A percentile compares a stretch with the other conserved stretches of the same genome.
Conservation (phyloP, 2,113 vertebrate genomes). For the Lepisosteus oculatus region DNA sequence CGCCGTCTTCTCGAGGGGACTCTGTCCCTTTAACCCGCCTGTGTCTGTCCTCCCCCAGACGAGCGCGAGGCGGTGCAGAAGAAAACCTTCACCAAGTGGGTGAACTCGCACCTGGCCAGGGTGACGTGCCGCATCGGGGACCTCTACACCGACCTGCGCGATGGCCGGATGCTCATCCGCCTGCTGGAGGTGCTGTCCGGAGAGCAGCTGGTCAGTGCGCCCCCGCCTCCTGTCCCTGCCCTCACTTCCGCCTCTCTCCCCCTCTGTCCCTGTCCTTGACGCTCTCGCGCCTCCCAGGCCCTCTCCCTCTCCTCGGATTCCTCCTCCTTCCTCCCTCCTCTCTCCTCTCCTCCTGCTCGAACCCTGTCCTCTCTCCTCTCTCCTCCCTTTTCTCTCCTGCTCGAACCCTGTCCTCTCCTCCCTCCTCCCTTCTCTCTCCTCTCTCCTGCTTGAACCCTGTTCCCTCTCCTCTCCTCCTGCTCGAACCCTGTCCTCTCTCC, state of each 20-base stretch:
- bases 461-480: conserved; percentile 7
- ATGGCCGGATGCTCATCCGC: conserved; percentile 86
- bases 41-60: conserved; percentile 59
- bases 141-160: conserved; percentile 86
- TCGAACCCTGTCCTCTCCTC: too few relatives aligned
- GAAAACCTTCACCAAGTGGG: conserved; percentile 95
- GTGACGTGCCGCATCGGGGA: conserved; percentile 86
- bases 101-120: conserved; percentile 87
- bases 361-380: not conserved
- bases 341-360: not conserved
- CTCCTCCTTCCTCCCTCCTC: not conserved
- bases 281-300: not conserved
- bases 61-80: conserved; percentile 92
- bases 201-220: conserved; percentile 81
- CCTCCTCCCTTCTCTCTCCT: not conserved
- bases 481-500: not conserved
- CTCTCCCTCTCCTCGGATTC: not conserved
- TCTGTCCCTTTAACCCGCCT: too few relatives aligned
- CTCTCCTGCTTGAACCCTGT: conserved; percentile 6
- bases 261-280: not conserved
- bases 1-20: too few relatives aligned
- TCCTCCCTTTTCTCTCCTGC: too few relatives aligned
- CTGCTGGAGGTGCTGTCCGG: conserved; percentile 88
- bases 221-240: not conserved
- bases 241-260: too few relatives aligned